Conservation (phyloP, 1,140 invertebrate species). For the Drosophila neocordata region DNA sequence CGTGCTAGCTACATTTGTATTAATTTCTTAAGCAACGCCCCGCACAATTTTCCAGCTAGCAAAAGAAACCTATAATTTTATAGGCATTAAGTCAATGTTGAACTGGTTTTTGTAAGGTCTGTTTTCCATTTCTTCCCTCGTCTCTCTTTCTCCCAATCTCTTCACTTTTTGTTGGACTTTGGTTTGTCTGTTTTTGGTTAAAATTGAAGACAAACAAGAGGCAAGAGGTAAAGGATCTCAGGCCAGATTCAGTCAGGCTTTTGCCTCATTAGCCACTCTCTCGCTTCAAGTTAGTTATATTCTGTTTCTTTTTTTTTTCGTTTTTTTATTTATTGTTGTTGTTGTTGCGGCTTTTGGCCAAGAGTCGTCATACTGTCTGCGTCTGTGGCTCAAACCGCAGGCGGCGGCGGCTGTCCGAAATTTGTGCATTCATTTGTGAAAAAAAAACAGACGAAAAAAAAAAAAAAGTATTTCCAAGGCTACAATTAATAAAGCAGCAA, state of each 20-base stretch:
- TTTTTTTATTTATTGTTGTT: conserved; percentile 29
- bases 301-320: conserved; percentile 28
- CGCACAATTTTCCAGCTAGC: conserved; percentile 70
- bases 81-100: conserved; percentile 69
- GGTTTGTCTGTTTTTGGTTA: conserved; percentile 44
- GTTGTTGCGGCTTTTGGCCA: conserved; percentile 46
- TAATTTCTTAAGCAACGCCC: conserved; percentile 76
- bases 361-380: conserved; percentile 77
- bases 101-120: conserved; percentile 58
- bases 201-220: neutral
- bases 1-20: conserved; percentile 59
- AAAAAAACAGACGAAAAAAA: conserved; percentile 47
- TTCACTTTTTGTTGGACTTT: neutral
- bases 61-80: conserved; percentile 73
- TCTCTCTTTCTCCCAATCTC: neutral
- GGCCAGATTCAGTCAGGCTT: neutral
- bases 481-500: conserved; percentile 76
- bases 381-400: conserved; percentile 66
- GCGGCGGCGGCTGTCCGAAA: conserved; percentile 62
- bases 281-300: conserved; percentile 47
- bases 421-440: conserved; percentile 82
- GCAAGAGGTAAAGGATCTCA: neutral
- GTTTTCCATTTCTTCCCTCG: neutral
- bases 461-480: conserved; percentile 64
- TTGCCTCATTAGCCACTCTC: conserved; percentile 70